phyloP scores from a whole-genome alignment of 2,113 vertebrate genomes.

The Lanius ludovicianus region DNA sequence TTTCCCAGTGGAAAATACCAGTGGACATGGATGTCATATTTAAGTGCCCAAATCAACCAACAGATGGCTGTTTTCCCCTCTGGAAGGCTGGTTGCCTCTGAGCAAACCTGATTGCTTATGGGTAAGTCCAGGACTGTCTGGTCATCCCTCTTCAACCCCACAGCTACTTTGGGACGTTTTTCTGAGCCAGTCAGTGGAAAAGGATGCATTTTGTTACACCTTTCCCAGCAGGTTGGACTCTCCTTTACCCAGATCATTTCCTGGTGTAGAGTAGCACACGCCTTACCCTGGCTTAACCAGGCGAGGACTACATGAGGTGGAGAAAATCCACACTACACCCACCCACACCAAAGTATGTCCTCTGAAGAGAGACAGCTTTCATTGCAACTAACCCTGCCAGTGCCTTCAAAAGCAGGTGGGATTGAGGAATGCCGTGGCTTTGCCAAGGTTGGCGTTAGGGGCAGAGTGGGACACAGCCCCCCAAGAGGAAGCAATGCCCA shows the following conservation, averaged over 20 bases:
- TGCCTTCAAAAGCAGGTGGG: background rate
- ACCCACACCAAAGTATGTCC: background rate
- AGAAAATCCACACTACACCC: background rate
- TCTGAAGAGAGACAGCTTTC: background rate
- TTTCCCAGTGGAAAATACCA: background rate
- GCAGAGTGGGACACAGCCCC: fast-evolving
- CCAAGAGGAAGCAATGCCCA: fast-evolving
- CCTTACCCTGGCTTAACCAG: background rate
- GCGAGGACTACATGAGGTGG: background rate
- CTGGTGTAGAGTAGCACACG: fast-evolving
- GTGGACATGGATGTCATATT: background rate
- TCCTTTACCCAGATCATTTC: background rate
- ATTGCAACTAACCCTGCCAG: background rate
- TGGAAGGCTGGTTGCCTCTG: background rate
- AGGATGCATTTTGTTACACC: background rate
- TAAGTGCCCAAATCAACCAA: background rate
- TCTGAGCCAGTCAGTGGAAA: background rate
- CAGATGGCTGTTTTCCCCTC: background rate
- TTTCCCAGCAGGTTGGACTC: background rate
- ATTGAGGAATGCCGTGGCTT: background rate
- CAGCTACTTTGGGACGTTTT: background rate
- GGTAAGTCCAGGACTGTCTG: background rate
- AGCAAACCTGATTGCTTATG: fast-evolving
- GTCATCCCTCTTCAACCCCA: background rate
- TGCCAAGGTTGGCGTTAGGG: fast-evolving